Percentiles rank a stretch among this genome's conserved stretches.
These are phyloP conservation scores for Alethe diademata DNA, from an alignment of 2,113 vertebrate species.

Conservation along the genomic window DNA sequence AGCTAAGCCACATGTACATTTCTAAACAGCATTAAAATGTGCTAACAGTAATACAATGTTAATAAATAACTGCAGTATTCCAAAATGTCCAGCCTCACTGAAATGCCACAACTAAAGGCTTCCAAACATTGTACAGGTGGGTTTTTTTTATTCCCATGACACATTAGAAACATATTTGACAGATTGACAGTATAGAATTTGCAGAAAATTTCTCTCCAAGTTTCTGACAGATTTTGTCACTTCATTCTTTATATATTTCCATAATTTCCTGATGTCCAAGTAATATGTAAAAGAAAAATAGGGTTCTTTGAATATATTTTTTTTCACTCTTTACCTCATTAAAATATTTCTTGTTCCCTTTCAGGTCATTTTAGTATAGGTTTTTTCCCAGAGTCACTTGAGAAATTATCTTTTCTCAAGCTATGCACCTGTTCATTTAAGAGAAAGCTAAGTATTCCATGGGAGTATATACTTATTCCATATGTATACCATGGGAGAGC, in stretches of 20 bases:
- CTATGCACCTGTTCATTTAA: background rate
- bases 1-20: background rate
- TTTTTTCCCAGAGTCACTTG: background rate
- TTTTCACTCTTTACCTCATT: background rate
- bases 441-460: background rate
- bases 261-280: background rate
- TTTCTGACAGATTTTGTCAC: background rate
- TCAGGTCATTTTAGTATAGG: background rate
- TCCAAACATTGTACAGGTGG: background rate
- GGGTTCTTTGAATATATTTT: background rate
- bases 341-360: background rate
- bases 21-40: background rate
- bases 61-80: background rate
- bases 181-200: background rate
- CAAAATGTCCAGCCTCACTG: background rate
- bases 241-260: background rate
- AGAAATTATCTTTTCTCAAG: background rate
- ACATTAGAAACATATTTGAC: background rate
- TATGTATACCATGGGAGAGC: background rate
- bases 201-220: background rate
- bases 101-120: background rate
- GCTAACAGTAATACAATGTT: background rate
- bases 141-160: background rate
- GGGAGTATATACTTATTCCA: background rate
- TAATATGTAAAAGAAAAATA: background rate